Evolutionary conservation across 2,797 vertebrate genomes (phyloP).

Genomic region (Myotis findleyi): DNA sequence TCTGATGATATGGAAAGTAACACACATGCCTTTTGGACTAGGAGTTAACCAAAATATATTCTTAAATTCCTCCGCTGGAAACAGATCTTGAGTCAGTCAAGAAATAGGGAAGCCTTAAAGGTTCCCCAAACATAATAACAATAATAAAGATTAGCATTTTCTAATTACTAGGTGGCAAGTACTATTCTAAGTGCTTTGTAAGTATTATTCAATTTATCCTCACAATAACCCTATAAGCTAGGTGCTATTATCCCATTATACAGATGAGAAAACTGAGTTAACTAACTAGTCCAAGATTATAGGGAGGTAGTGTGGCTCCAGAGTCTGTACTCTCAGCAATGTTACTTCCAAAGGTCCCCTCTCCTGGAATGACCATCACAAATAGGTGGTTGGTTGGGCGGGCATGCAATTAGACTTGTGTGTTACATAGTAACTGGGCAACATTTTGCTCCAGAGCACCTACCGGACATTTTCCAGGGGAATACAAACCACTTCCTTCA

Average conservation of each 20-base stretch:
- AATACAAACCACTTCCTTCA: background rate
- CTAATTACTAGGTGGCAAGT: background rate
- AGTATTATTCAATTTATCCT: background rate
- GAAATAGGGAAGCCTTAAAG: background rate
- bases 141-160: background rate
- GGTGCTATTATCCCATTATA: background rate
- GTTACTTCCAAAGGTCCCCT: background rate
- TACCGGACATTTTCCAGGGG: background rate
- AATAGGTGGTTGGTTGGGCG: background rate
- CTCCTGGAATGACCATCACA: background rate
- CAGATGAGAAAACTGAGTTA: background rate
- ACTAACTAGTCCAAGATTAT: background rate
- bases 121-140: background rate
- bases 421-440: background rate
- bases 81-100: background rate
- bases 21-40: background rate
- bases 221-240: background rate
- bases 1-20: background rate
- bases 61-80: constrained; percentile 5
- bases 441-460: background rate
- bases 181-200: constrained; percentile 16
- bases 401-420: background rate
- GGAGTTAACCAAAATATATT: background rate
- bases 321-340: background rate
- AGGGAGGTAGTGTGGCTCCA: background rate